Base-by-base conservation (phyloP, 2,797 vertebrate species). In the Coregonus sp. region DNA sequence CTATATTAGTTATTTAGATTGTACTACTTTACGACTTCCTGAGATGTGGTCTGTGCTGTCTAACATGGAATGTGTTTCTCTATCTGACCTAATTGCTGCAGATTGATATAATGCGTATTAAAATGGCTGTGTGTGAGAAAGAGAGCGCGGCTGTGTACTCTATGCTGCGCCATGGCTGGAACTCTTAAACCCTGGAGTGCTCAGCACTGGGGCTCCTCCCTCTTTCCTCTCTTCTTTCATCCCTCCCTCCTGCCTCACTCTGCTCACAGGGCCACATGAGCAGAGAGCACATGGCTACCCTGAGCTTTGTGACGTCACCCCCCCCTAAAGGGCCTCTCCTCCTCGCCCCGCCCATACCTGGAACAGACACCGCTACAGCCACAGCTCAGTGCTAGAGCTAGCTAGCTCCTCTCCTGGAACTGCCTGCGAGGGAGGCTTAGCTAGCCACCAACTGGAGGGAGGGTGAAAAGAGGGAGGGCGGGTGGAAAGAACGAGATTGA, bases 221-320 rank as follows among this genome's bases (percentile, higher is more conserved):
- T 75, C 76, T 78, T 25, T 25, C 25, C 25, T 25, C 25, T 25
- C 75, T 75, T 79, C 74, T 33, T 35, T 54, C 70, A 6, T 82
- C 81, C 85, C 9, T 47, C 40, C 40, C 40, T 12, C 40, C 40
- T 87, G 85, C 84, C 80, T 85, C 81, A 18, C 70, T 80, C 84
- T 88, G 81, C 86, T 89, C 88, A 90, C 90, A 80, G 40, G 40
- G 94, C 94, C 96, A 96, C 94, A 96, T 96, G 97, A 95, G 91
- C 86, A 79, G 88, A 7, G 87, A 96, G 96, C 97, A 96, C 96
- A 93, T 97, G 97, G 96, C 87, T 92, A 88, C 82, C 89, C 91
- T 68, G 86, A 92, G 84, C 85, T 40, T 61, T 37, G 84, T 96
- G 89, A 97, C 93, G 94, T 95, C 91, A 47, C 86, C 51, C 71